These are phyloP conservation scores for Chrysopa pallens DNA, from an alignment of 1,140 invertebrate genomes.

Conservation along the genomic window DNA sequence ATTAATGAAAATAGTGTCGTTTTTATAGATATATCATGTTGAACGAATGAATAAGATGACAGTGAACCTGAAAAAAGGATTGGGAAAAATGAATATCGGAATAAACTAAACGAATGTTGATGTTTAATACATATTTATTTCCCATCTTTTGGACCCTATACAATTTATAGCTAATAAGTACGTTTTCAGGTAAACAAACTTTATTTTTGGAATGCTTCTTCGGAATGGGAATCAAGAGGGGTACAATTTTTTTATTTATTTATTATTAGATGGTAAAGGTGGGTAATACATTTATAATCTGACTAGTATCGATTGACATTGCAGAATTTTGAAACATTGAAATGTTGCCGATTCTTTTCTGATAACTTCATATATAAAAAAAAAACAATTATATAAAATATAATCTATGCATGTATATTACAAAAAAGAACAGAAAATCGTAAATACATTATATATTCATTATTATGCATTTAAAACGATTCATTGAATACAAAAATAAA, in stretches of 20 bases:
- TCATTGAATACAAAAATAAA: too few relatives aligned
- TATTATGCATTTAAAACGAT: too few relatives aligned
- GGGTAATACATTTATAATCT: slow-evolving; percentile 18
- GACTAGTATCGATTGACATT: slow-evolving; percentile 19
- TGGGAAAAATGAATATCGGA: too few relatives aligned
- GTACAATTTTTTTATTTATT: slow-evolving; percentile 13
- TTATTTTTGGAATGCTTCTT: slow-evolving; percentile 23
- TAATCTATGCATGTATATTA: too few relatives aligned
- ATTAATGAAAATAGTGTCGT: too few relatives aligned
- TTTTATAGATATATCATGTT: too few relatives aligned
- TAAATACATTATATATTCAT: too few relatives aligned
- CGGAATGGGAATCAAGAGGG: slow-evolving; percentile 14
- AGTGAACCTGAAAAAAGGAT: too few relatives aligned
- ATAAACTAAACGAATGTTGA: background rate
- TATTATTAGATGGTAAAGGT: slow-evolving; percentile 8
- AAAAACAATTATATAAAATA: too few relatives aligned
- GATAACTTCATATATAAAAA: too few relatives aligned
- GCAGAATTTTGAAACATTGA: background rate
- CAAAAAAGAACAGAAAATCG: too few relatives aligned
- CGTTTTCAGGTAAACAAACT: slow-evolving; percentile 27
- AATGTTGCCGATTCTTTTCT: background rate
- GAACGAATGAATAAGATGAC: too few relatives aligned
- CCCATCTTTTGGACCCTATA: slow-evolving; percentile 28
- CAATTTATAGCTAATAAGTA: slow-evolving; percentile 25
- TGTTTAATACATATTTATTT: slow-evolving; percentile 24